Evolutionary conservation across 2,888 invertebrate genomes (phyloP), one percentile per base, ranked within the genome.

Genomic region (Epinotia brunnichana): DNA sequence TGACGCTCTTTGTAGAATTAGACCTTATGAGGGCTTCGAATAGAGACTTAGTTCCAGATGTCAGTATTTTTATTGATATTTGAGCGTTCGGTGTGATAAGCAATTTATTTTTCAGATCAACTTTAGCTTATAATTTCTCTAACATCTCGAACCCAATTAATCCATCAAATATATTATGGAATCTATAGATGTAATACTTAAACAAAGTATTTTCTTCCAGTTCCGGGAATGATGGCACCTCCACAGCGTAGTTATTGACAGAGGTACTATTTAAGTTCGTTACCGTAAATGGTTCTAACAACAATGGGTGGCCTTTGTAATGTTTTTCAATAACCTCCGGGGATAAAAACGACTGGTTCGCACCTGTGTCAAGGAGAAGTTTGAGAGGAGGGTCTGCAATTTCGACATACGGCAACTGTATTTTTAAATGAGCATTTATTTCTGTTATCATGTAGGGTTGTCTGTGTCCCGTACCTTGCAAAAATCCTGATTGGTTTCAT

Each of bases 151-250:
- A 39, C 39, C 39, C 39, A 10, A 39, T 39, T 39, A 39, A 48
- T 15, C 48, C 48, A n/a, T 48, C 48, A 48, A 48, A 48, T 48
- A 48, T 10, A 48, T 48, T 48, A 48, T 48, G 48, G n/a, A 48
- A 48, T n/a, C 48, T 48, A 48, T 48, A 48, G 48, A 48, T 13
- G 48, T 48, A 48, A 48, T 48, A 48, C n/a, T 48, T 48, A 48
- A 39, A 39, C 39, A 39, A 39, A 9, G 39, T 10, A 5, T 39
- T 39, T 39, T 39, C 39, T 39, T 39, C 5, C 2, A 39, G 2
- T 5, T 48, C 48, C 0, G 48, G 48, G 48, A 48, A 48, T 48
- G 48, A 48, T 13, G 48, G 15, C 48, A 48, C n/a, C 48, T 48
- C 48, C 48, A 48, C 48, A 48, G 48, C 48, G 48, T 48, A 48